These are phyloP conservation scores for Chaenodraco wilsoni DNA, from an alignment of 2,797 vertebrate species.

Conservation along the genomic window DNA sequence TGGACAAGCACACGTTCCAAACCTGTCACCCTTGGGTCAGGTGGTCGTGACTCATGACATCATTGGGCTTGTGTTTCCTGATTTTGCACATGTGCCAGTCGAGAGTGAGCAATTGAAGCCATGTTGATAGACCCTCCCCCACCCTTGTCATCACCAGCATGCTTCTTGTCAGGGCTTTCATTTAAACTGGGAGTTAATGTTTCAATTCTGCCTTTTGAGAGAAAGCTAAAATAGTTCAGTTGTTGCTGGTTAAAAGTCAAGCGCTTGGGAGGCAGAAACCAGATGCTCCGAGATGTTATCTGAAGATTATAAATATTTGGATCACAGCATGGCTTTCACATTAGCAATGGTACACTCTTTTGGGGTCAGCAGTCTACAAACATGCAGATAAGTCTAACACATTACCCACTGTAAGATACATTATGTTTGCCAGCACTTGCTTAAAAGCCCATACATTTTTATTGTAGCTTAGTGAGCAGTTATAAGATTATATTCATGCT, in stretches of 20 bases:
- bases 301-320: conserved; percentile 48
- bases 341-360: conserved; percentile 21
- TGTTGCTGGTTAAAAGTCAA: conserved; percentile 53
- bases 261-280: conserved; percentile 39
- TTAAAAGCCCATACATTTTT: conserved; percentile 6
- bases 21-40: conserved; percentile 73
- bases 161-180: conserved; percentile 56
- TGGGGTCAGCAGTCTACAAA: conserved; percentile 18
- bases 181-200: conserved; percentile 61
- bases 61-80: conserved; percentile 69
- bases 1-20: conserved; percentile 57
- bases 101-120: conserved; percentile 34
- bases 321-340: conserved; percentile 36
- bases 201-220: conserved; percentile 61
- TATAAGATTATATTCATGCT: conserved; percentile 2
- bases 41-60: conserved; percentile 75
- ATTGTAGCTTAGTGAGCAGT: conserved; percentile 21
- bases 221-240: conserved; percentile 52
- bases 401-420: conserved; percentile 5
- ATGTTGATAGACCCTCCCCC: conserved; percentile 20
- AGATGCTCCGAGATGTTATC: conserved; percentile 62
- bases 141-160: conserved; percentile 14
- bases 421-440: conserved; percentile 19
- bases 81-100: conserved; percentile 58
- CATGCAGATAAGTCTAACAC: conserved; percentile 18